Conservation (phyloP, 2,113 vertebrate species). For the Melanerpes formicivorus region DNA sequence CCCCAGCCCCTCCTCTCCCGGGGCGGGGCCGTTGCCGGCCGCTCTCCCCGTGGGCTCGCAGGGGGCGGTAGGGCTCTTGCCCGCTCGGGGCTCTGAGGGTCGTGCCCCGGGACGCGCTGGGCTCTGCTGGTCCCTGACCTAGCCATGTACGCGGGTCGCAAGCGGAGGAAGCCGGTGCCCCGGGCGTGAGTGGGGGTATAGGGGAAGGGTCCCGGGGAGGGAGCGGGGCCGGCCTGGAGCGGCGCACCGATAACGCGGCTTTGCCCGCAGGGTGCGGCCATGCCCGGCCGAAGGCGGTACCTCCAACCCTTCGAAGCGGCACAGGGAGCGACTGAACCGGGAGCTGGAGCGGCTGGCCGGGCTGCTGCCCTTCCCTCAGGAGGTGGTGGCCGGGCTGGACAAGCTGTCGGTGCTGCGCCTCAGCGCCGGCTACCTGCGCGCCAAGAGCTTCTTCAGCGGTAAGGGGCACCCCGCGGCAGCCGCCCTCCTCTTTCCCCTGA, state of each 20-base stretch:
- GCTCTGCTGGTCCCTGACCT: neutral
- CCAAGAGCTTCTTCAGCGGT: conserved; percentile 73
- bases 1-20: neutral
- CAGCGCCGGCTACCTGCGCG: conserved; percentile 70
- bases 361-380: conserved; percentile 70
- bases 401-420: conserved; percentile 76
- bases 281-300: conserved; percentile 32
- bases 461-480: neutral
- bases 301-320: conserved; percentile 77
- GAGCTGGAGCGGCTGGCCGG: conserved; percentile 73
- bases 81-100: neutral
- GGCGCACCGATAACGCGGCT: neutral
- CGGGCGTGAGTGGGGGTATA: neutral
- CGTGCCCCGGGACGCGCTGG: neutral
- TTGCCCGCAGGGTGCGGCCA: conserved; percentile 35
- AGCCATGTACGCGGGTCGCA: neutral
- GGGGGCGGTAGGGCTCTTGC: neutral
- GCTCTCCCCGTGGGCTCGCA: too few relatives aligned
- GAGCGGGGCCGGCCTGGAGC: too few relatives aligned
- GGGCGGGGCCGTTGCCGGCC: neutral
- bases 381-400: conserved; percentile 73
- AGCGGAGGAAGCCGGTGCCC: conserved; percentile 7
- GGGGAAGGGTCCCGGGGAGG: neutral
- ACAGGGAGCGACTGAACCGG: conserved; percentile 74
- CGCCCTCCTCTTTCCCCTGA: too few relatives aligned